These are phyloP conservation scores for Stenotaenia linearis DNA, from an alignment of 2,888 invertebrate species.

Conservation along the genomic window DNA sequence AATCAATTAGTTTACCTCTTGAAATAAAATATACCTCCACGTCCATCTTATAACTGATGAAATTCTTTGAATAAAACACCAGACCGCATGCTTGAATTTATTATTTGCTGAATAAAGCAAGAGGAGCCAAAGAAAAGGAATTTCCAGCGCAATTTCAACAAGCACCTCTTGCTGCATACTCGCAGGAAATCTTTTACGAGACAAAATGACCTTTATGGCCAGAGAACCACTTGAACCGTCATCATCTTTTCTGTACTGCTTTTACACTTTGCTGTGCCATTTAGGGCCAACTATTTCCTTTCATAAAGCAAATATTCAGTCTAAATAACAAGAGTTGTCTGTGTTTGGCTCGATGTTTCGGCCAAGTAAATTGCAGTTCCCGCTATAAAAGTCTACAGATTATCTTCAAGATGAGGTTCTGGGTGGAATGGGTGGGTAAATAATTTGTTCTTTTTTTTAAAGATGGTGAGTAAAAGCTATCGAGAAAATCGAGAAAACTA, in stretches of 20 bases:
- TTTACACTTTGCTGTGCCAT: background rate
- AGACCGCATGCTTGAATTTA: background rate
- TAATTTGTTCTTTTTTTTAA: no score
- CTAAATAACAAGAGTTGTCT: no score
- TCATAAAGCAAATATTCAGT: background rate
- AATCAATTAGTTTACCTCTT: background rate
- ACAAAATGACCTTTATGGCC: conserved; percentile 8
- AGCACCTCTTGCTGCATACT: background rate
- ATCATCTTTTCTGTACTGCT: background rate
- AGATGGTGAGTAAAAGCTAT: no score
- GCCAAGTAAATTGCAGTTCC: no score
- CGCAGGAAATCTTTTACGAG: background rate
- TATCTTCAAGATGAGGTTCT: no score
- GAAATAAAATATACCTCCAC: background rate
- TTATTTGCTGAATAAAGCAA: background rate
- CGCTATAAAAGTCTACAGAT: no score
- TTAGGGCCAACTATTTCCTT: background rate
- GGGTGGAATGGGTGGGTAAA: no score
- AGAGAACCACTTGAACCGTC: background rate
- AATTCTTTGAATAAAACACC: background rate
- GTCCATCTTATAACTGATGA: background rate
- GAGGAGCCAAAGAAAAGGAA: background rate
- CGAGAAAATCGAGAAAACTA: no score
- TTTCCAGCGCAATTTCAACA: background rate
- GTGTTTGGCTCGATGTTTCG: no score